Evolutionary conservation across 1,140 invertebrate species (phyloP), one percentile per base, ranked within the genome.

Genomic region (Pogonognathellus flavescens): DNA sequence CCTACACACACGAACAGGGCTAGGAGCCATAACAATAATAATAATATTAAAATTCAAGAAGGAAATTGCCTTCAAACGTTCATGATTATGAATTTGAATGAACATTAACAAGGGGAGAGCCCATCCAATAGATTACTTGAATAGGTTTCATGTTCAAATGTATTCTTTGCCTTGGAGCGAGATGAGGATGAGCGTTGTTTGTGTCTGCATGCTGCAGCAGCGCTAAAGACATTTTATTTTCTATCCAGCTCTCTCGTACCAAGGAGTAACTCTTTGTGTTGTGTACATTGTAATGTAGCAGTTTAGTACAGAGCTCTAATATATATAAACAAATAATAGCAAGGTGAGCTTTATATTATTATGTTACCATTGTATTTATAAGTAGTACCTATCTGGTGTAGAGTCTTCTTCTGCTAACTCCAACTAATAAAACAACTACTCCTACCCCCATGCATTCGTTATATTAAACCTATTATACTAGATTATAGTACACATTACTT

Each of bases 11-110:
- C 70, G 70, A 76, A 76, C 70, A 76, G 70, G 70, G 70, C 70
- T 76, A 76, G 70, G n/a, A 76, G 70, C 70, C 70, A 76, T 76
- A 76, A 76, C 70, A 76, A 76, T 76, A 76, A 55, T 81, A 81
- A 81, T 81, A 81, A 81, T 81, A 81, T 81, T 81, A 81, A 81
- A 81, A 81, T 53, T 81, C 50, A 53, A 81, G 50, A 81, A 81
- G 80, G 80, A 55, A 53, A 81, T 81, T 55, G 80, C 80, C 80
- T 81, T 81, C 80, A 81, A 81, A 81, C 55, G 50, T 57, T 81
- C 80, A 81, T 81, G 80, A 53, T 81, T 81, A 81, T 81, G 80
- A 81, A 81, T 81, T 81, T 81, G 80, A 81, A 81, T 81, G 80
- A 81, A 59, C 80, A 81, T 81, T 81, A 81, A 81, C 80, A 81